A percentile compares a stretch with the other conserved stretches of the same genome.
Conservation (phyloP, 2,888 invertebrate genomes). For the Crocallis elinguaria region DNA sequence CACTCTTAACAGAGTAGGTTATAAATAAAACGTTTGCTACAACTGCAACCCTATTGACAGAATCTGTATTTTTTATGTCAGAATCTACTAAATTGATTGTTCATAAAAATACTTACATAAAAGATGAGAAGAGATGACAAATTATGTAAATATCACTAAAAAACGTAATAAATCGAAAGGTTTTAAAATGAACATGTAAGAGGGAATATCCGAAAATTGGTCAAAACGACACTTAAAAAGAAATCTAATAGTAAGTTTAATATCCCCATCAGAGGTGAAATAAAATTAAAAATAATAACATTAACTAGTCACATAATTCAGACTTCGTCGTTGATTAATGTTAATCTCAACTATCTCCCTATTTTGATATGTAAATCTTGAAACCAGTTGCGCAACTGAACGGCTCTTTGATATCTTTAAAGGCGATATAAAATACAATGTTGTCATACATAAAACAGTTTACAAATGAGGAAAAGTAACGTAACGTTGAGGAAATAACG, state of each 20-base stretch:
- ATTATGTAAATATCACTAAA: slow-evolving; percentile 19
- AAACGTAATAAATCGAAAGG: slow-evolving; percentile 10
- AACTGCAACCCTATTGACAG: too few species aligned
- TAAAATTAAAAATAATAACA: slow-evolving; percentile 25
- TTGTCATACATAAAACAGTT: slow-evolving; percentile 23
- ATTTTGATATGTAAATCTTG: slow-evolving; percentile 43
- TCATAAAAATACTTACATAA: background rate
- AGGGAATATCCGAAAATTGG: slow-evolving; percentile 3
- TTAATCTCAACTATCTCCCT: slow-evolving; percentile 46
- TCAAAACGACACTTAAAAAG: slow-evolving; percentile 8
- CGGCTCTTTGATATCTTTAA: slow-evolving; percentile 35
- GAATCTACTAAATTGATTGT: background rate
- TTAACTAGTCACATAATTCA: slow-evolving; percentile 16
- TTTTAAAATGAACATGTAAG: slow-evolving; percentile 1
- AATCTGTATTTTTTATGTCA: too few species aligned
- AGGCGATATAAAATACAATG: slow-evolving; percentile 21
- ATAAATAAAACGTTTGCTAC: too few species aligned
- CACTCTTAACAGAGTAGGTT: too few species aligned
- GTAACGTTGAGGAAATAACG: slow-evolving; percentile 18
- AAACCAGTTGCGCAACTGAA: slow-evolving; percentile 35
- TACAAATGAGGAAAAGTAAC: slow-evolving; percentile 30
- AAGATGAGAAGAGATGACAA: background rate
- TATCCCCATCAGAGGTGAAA: slow-evolving; percentile 19
- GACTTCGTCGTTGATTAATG: slow-evolving; percentile 43
- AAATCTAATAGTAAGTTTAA: slow-evolving; percentile 1